Evolutionary conservation across 2,888 invertebrate species (phyloP), one percentile per base, ranked within the genome.

Genomic region (Synanthedon formicaeformis): DNA sequence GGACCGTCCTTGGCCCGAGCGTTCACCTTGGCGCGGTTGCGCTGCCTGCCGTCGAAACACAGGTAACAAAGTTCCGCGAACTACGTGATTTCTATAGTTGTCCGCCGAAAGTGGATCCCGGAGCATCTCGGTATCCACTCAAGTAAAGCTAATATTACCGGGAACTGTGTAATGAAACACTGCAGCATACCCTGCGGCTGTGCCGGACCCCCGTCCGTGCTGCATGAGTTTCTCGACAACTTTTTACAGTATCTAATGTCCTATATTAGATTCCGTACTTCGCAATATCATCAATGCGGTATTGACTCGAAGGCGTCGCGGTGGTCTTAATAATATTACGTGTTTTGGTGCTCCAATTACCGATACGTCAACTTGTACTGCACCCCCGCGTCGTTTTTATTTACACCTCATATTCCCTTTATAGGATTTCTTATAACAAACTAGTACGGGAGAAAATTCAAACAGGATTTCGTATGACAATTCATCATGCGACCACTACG

Each of bases 51-150:
- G 69, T 61, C 80, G 77, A 81, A 81, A 77, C 83, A 81, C 86
- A 85, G 86, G 88, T 87, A 88, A 83, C 85, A 75, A 80, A 86
- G 86, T 87, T 87, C 87, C 79, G 86, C 87, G 87, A 87, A 86
- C 84, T 81, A 77, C 80, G 79, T 81, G 83, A 83, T 86, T 85
- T 84, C 86, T 83, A 83, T 79, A 84, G 82, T 73, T 75, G 78
- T 77, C 82, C 75, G 63, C 64, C 67, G 78, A 83, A 85, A 84
- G 79, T 80, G 75, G 78, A 79, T 76, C 76, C 73, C 67, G 66
- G 65, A 66, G 68, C 69, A 75, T 72, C 73, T 74, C 64, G 62
- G 60, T 66, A 64, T 63, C 66, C 72, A 68, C 60, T 50, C 77
- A 67, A 55, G 65, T 66, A 76, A 66, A 66, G 69, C 69, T 77